These are phyloP conservation scores for Eutrigla gurnardus DNA, from an alignment of 2,797 vertebrate genomes.

Conservation along the genomic window DNA sequence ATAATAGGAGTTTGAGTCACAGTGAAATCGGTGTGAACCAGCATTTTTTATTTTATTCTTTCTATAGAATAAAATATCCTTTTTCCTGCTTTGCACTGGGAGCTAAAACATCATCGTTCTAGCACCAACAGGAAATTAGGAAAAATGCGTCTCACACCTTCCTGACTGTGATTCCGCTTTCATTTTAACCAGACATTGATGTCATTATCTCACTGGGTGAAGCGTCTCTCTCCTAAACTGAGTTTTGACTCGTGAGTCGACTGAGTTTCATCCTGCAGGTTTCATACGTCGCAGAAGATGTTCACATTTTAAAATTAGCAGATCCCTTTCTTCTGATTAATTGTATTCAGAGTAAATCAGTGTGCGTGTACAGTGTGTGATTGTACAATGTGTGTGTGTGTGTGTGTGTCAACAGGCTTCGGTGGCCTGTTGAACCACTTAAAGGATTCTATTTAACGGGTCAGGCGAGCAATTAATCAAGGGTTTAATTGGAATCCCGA, in stretches of 20 bases:
- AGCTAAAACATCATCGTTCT: slow-evolving; percentile 1
- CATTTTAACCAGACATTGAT: slow-evolving; percentile 38
- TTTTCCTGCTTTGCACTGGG: background rate
- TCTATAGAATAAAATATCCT: background rate
- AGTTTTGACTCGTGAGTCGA: slow-evolving; percentile 33
- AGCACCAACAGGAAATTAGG: slow-evolving; percentile 15
- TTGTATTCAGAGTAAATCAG: slow-evolving; percentile 60
- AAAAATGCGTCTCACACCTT: slow-evolving; percentile 19
- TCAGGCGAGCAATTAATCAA: slow-evolving; percentile 85
- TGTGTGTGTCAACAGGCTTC: slow-evolving; percentile 72
- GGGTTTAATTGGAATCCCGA: slow-evolving; percentile 85
- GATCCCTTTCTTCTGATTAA: slow-evolving; percentile 59
- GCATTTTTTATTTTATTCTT: slow-evolving; percentile 4
- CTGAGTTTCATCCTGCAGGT: slow-evolving; percentile 28
- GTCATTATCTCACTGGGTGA: slow-evolving; percentile 45
- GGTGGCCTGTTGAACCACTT: slow-evolving; percentile 84
- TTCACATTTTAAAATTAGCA: slow-evolving; percentile 64
- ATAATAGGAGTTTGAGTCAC: slow-evolving; percentile 10
- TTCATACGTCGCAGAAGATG: slow-evolving; percentile 53
- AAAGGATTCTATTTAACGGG: slow-evolving; percentile 85
- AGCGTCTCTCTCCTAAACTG: slow-evolving; percentile 31
- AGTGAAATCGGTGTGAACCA: slow-evolving; percentile 10
- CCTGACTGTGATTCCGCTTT: slow-evolving; percentile 22
- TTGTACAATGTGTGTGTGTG: slow-evolving; percentile 25
- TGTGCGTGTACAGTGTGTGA: slow-evolving; percentile 45